Percentiles rank a stretch among this genome's conserved stretches.
These are phyloP conservation scores for Cygnus olor DNA, from an alignment of 2,797 vertebrate species.

Conservation along the genomic window DNA sequence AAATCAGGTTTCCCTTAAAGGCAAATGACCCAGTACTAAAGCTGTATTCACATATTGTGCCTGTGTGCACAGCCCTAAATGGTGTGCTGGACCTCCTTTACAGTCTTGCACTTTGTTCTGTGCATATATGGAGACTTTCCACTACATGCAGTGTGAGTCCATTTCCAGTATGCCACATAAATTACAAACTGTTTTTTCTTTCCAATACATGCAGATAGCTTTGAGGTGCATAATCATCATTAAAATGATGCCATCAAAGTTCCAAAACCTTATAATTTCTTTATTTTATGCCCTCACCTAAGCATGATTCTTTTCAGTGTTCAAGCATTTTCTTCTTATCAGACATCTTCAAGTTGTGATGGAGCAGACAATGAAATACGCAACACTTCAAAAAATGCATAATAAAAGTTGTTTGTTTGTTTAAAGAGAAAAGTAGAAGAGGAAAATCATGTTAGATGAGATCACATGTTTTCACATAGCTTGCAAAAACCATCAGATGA, in stretches of 20 bases:
- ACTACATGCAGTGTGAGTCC: background rate
- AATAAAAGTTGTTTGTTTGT: background rate
- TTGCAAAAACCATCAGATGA: background rate
- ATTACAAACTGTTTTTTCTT: background rate
- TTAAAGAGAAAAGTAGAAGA: background rate
- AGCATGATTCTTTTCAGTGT: background rate
- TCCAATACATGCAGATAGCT: background rate
- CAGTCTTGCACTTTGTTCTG: background rate
- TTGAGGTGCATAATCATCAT: background rate
- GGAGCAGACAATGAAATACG: background rate
- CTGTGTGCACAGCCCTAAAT: background rate
- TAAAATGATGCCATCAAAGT: background rate
- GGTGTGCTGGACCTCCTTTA: background rate
- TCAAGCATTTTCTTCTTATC: background rate
- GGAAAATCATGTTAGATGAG: background rate
- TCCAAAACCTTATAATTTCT: background rate
- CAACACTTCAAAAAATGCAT: background rate
- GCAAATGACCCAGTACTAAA: background rate
- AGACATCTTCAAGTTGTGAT: background rate
- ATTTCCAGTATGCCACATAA: background rate
- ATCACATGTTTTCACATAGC: background rate
- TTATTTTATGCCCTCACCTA: background rate
- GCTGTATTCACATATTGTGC: background rate
- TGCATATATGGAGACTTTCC: background rate
- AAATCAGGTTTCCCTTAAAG: background rate